Percentiles rank a stretch among this genome's conserved stretches.
These are phyloP conservation scores for Telmatochromis sp. DNA, from an alignment of 2,113 vertebrate genomes.

Conservation along the genomic window DNA sequence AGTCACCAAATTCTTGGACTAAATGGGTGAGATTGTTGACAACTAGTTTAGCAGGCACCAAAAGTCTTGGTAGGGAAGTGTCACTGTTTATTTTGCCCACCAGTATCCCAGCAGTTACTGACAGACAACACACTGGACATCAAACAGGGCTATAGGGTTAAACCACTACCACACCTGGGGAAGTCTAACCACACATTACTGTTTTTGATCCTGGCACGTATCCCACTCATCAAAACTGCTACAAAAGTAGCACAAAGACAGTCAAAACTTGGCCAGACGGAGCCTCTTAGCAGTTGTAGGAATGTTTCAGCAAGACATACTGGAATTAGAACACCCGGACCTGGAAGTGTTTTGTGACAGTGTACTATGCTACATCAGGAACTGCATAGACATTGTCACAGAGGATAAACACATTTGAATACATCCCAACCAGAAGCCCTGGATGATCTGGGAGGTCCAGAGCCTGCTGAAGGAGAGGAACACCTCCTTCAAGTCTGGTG, in stretches of 20 bases:
- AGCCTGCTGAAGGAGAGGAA: not conserved
- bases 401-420: not conserved
- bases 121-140: not conserved
- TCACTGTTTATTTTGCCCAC: not conserved
- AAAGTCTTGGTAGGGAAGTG: not conserved
- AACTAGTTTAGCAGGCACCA: not conserved
- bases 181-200: not conserved
- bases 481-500: not conserved
- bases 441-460: not conserved
- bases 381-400: not conserved
- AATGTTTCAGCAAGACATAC: not conserved
- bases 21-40: not conserved
- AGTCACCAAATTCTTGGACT: not conserved
- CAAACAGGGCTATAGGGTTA: not conserved
- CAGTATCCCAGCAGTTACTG: not conserved
- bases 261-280: not conserved
- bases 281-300: not conserved
- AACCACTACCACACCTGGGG: not conserved
- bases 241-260: not conserved
- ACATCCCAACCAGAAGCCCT: not conserved
- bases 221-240: not conserved
- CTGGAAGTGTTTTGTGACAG: not conserved
- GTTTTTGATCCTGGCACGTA: not conserved
- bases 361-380: not conserved
- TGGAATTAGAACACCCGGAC: not conserved